Evolutionary conservation across 2,113 vertebrate species (phyloP).

Genomic region (Hippocampus abdominalis): DNA sequence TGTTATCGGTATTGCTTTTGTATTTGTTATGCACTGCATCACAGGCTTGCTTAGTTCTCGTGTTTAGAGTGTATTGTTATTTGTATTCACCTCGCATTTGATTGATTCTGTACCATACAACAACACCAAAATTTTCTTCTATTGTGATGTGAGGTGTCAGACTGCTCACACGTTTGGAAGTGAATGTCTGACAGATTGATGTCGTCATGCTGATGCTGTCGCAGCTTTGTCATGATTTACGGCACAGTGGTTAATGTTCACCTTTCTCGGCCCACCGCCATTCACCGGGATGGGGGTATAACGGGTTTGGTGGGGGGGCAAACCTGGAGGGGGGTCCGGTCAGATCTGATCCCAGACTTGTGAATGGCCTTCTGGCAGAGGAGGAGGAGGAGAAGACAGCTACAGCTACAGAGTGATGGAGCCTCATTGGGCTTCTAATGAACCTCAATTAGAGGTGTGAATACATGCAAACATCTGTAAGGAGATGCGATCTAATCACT

Average conservation of each 20-base stretch:
- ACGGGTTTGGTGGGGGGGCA: constrained; percentile 47
- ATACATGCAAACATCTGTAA: constrained; percentile 15
- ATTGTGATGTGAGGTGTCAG: not conserved
- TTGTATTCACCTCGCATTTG: not conserved
- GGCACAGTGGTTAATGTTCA: constrained; percentile 75
- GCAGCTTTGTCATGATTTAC: constrained; percentile 71
- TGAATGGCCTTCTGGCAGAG: constrained; percentile 21
- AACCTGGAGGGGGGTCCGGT: constrained; percentile 47
- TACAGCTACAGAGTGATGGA: constrained; percentile 35
- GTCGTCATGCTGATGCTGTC: constrained; percentile 66
- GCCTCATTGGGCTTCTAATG: constrained; percentile 26
- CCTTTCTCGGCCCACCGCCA: constrained; percentile 44
- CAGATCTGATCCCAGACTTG: constrained; percentile 27
- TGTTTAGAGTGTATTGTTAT: not conserved
- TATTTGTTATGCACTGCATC: no score
- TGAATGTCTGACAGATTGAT: constrained; percentile 58
- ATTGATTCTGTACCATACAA: no score
- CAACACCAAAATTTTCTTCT: not conserved
- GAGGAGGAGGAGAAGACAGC: constrained; percentile 24
- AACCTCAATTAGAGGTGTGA: constrained; percentile 26
- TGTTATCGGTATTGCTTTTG: no score
- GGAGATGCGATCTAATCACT: not conserved
- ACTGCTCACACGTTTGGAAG: not conserved
- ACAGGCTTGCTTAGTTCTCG: not conserved
- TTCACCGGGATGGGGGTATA: constrained; percentile 43